Percentiles rank a stretch among this genome's conserved stretches.
phyloP scores from a whole-genome alignment of 2,113 vertebrate species.

The Scortum barcoo region DNA sequence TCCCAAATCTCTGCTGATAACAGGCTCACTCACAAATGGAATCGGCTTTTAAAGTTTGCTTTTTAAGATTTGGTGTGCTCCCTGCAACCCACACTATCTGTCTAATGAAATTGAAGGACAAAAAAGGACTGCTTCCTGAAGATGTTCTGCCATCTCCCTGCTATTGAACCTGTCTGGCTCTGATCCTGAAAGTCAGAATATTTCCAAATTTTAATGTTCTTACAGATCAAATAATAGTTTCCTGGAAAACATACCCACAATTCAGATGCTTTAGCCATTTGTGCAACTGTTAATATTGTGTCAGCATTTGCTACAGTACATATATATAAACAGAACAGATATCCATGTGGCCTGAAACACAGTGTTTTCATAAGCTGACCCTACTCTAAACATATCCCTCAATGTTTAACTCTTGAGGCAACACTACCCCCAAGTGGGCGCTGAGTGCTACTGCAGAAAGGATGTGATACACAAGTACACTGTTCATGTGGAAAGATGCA shows the following conservation, averaged over 20 bases:
- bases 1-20: conserved; percentile 39
- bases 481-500: background rate
- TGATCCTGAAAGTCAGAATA: conserved; percentile 22
- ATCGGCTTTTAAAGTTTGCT: conserved; percentile 49
- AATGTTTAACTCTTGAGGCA: conserved; percentile 4
- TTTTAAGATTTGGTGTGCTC: conserved; percentile 57
- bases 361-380: background rate
- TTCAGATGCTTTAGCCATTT: background rate
- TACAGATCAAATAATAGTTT: background rate
- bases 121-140: conserved; percentile 14
- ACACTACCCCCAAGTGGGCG: conserved; percentile 61
- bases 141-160: background rate
- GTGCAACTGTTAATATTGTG: background rate
- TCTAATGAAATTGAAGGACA: conserved; percentile 33
- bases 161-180: background rate
- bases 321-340: background rate
- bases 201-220: background rate
- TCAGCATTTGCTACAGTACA: background rate
- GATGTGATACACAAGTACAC: background rate
- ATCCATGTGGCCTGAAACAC: background rate
- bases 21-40: conserved; percentile 26
- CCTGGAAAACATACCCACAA: background rate
- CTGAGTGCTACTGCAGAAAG: background rate
- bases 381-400: too few species aligned
- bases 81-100: conserved; percentile 24